Percentiles rank a stretch among this genome's conserved stretches.
These are phyloP conservation scores for Darevskia nairensis DNA, from an alignment of 2,797 vertebrate genomes.

Conservation along the genomic window DNA sequence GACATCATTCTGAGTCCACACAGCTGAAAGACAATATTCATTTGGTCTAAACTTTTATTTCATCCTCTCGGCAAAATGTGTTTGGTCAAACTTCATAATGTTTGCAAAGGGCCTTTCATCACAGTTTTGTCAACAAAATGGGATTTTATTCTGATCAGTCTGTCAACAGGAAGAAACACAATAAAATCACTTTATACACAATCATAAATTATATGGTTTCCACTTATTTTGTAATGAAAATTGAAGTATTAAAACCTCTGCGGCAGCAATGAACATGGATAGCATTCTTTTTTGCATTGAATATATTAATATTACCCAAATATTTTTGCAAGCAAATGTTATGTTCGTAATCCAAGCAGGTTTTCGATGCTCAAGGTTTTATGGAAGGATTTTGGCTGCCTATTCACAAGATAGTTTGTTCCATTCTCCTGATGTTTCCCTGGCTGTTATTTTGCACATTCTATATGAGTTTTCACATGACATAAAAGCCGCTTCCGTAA, in stretches of 20 bases:
- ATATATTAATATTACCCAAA: conserved; percentile 41
- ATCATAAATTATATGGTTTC: conserved; percentile 65
- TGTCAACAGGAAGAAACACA: conserved; percentile 68
- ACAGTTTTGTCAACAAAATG: conserved; percentile 68
- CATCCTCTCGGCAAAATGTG: conserved; percentile 45
- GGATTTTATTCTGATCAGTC: conserved; percentile 74
- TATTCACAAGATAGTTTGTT: background rate
- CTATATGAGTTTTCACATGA: no score
- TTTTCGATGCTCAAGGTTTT: background rate
- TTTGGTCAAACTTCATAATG: conserved; percentile 63
- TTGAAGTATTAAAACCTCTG: conserved; percentile 58
- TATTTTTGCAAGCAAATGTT: background rate
- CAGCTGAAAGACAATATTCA: conserved; percentile 59
- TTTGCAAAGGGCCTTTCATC: conserved; percentile 54
- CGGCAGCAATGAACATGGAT: conserved; percentile 60
- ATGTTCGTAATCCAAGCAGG: no score
- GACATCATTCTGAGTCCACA: conserved; percentile 45
- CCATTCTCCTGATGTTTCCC: no score
- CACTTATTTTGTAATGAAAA: conserved; percentile 51
- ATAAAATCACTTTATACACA: conserved; percentile 63
- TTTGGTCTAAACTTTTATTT: conserved; percentile 66
- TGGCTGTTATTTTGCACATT: no score
- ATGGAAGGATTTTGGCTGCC: no score
- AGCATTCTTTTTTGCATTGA: background rate
- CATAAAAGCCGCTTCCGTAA: no score